A percentile compares a stretch with the other conserved stretches of the same genome.
Evolutionary conservation across 2,888 invertebrate genomes (phyloP).

Genomic region (Nomada ferruginata): DNA sequence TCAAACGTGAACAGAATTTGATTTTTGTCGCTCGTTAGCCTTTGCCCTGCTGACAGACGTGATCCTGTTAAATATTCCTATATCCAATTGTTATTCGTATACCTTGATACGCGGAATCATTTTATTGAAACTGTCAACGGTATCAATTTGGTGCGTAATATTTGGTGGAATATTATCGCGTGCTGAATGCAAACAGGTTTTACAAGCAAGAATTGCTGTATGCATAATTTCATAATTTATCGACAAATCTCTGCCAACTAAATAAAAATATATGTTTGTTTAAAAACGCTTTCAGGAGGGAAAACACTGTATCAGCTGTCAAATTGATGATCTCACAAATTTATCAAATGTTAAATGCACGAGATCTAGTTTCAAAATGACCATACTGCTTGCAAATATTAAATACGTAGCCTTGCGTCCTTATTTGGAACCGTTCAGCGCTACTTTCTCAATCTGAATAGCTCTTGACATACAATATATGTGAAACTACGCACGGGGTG

Average conservation of each 20-base stretch:
- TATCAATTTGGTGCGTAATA: not conserved
- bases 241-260: no score
- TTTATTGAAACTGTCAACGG: not conserved
- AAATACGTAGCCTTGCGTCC: no score
- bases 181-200: not conserved
- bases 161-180: not conserved
- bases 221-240: no score
- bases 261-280: not conserved
- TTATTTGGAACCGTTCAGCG: not conserved
- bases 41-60: not conserved
- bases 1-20: not conserved
- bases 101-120: not conserved
- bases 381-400: not conserved
- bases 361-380: not conserved
- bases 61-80: not conserved
- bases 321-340: no score
- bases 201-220: no score
- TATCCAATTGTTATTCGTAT: not conserved
- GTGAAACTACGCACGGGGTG: not conserved
- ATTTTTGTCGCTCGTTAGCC: not conserved
- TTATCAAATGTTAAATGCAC: not conserved
- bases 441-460: not conserved
- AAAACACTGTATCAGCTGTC: no score
- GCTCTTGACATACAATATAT: not conserved
- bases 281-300: no score